phyloP scores from a whole-genome alignment of 2,797 vertebrate species.

The Ambastaia sidthimunki region DNA sequence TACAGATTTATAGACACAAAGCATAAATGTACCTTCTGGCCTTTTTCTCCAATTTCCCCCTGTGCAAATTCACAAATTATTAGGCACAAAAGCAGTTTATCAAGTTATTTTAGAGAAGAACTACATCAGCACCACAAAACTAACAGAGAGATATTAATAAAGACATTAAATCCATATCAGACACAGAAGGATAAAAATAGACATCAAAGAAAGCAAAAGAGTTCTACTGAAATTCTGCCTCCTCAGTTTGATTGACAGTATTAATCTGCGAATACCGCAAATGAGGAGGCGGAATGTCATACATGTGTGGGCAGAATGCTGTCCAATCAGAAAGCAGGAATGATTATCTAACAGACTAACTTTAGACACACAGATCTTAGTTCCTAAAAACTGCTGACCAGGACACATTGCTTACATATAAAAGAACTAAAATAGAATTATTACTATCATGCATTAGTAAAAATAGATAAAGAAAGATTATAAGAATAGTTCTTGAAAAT shows the following conservation, averaged over 20 bases:
- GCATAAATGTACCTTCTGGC: conserved; percentile 84
- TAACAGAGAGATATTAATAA: conserved; percentile 73
- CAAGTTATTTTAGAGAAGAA: conserved; percentile 36
- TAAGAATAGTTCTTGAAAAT: no score
- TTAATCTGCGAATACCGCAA: conserved; percentile 54
- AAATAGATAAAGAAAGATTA: background rate
- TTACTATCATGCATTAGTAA: conserved; percentile 47
- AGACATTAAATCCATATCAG: conserved; percentile 67
- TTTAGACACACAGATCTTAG: conserved; percentile 10
- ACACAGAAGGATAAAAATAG: conserved; percentile 68
- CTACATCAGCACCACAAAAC: conserved; percentile 47
- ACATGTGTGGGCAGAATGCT: conserved; percentile 56
- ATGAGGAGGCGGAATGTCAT: conserved; percentile 56
- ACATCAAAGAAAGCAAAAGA: conserved; percentile 70
- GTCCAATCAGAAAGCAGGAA: conserved; percentile 35
- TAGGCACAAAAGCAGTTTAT: background rate
- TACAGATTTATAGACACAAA: background rate
- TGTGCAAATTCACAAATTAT: conserved; percentile 59
- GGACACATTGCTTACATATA: conserved; percentile 38
- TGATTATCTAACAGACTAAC: conserved; percentile 40
- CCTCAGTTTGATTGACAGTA: conserved; percentile 67
- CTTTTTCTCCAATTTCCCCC: conserved; percentile 84
- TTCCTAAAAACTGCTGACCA: conserved; percentile 22
- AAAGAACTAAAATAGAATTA: conserved; percentile 24
- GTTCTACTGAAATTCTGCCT: conserved; percentile 54